These are phyloP conservation scores for Ormia ochracea DNA, from an alignment of 2,888 invertebrate genomes.

Conservation along the genomic window DNA sequence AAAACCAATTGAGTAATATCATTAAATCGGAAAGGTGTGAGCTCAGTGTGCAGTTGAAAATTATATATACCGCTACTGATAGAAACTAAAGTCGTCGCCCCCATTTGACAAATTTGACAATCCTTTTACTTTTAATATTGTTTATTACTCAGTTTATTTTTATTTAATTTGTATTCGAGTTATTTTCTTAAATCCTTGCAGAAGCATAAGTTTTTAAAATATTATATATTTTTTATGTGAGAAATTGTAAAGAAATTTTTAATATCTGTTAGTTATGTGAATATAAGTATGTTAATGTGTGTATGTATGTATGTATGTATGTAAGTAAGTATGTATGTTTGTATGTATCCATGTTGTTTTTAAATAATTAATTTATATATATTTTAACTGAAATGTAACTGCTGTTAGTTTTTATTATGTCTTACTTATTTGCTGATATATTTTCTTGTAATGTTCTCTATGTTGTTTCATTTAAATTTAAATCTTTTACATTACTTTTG, in stretches of 20 bases:
- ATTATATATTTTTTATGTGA: slow-evolving; percentile 16
- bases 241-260: slow-evolving; percentile 34
- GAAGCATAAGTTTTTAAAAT: slow-evolving; percentile 48
- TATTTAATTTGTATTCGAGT: slow-evolving; percentile 14
- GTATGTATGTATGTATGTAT: too few relatives aligned
- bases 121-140: background rate
- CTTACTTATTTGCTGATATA: slow-evolving; percentile 37
- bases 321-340: too few relatives aligned
- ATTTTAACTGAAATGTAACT: slow-evolving; percentile 39
- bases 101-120: slow-evolving; percentile 14
- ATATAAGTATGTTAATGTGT: too few relatives aligned
- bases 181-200: slow-evolving; percentile 30
- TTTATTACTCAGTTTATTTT: background rate
- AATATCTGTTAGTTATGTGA: slow-evolving; percentile 34
- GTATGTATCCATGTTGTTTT: too few relatives aligned
- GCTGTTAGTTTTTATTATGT: slow-evolving; percentile 24
- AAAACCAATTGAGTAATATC: background rate
- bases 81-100: background rate
- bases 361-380: slow-evolving; percentile 24
- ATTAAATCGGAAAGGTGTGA: background rate
- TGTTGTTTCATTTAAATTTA: slow-evolving; percentile 30
- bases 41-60: background rate
- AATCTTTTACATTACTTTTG: slow-evolving; percentile 49
- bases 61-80: background rate
- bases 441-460: slow-evolving; percentile 26